phyloP scores from a whole-genome alignment of 2,113 vertebrate species.

The Callospermophilus lateralis region DNA sequence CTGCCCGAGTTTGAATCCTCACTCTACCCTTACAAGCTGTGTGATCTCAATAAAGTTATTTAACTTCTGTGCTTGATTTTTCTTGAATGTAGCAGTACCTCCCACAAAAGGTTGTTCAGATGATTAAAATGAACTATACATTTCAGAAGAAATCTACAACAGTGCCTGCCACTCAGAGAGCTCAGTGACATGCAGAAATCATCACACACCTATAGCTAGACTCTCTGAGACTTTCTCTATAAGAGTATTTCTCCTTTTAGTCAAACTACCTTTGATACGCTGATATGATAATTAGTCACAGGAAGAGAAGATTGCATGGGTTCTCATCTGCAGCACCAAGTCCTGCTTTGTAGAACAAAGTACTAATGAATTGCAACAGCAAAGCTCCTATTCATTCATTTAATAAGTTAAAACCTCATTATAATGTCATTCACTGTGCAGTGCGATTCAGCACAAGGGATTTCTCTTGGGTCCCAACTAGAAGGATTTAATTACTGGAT shows the following conservation, averaged over 20 bases:
- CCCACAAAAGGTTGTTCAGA: not conserved
- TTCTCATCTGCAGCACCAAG: not conserved
- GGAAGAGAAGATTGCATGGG: not conserved
- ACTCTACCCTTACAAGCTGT: not conserved
- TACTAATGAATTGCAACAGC: conserved; percentile 54
- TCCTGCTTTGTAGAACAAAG: conserved; percentile 34
- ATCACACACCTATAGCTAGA: not conserved
- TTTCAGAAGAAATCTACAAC: not conserved
- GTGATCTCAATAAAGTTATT: not conserved
- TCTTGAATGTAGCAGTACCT: not conserved
- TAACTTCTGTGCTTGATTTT: not conserved
- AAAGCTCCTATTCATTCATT: conserved; percentile 68
- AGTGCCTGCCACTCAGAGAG: not conserved
- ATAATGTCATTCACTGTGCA: conserved; percentile 49
- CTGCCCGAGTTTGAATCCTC: not conserved
- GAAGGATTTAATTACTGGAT: conserved; percentile 58
- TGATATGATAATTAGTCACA: not conserved
- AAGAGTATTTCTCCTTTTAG: conserved; percentile 18
- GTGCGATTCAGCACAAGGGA: conserved; percentile 31
- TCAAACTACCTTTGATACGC: not conserved
- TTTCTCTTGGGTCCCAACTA: conserved; percentile 29
- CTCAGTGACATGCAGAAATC: not conserved
- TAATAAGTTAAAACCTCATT: conserved; percentile 75
- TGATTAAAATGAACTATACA: not conserved
- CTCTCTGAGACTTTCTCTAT: conserved; percentile 7